Evolutionary conservation across 2,888 invertebrate species (phyloP), one percentile per base, ranked within the genome.

Genomic region (Aradus depressus): DNA sequence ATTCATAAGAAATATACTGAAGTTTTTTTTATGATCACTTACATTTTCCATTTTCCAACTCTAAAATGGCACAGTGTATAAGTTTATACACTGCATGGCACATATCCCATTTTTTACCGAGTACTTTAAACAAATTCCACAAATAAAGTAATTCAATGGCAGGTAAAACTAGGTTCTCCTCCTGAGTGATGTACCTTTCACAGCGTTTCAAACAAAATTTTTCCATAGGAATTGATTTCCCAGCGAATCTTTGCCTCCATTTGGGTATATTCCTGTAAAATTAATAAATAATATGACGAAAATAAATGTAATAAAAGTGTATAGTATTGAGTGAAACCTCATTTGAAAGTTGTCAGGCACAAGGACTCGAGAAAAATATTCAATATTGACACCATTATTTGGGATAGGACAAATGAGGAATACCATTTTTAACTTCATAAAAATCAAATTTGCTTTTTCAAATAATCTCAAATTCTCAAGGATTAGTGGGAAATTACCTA

Each of bases 201-300:
- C 89, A 78, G 60, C 90, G 88, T 64, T 81, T 84, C n/a, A 88
- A 78, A 39, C 86, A 84, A 69, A 95, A 96, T 68, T 97, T 97
- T 69, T 97, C 96, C 79, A 95, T 84, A 2, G 97, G 96, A 58
- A 97, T 70, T 0, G 95, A 95, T 70, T 96, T 96, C 0, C 97
- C 96, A 25, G 95, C 93, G 50, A 96, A 88, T 51, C 87, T 77
- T 64, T 92, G 88, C 63, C 89, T 90, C 67, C 81, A 80, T 47
- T 74, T 73, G 2, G 92, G 86, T 4, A 89, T 87, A 61, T 81
- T 77, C 60, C 85, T 87, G 66, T 37, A 66, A 65, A 35, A 37
- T 43, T 39, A 38, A 43, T n/a, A n/a, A 47, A 44, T 23, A 38
- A n/a, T 39, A 32, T 19, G 10, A 23, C 10, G 10, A 38, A 14